Base-by-base conservation (phyloP, 2,113 vertebrate species). In the Paralichthys olivaceus region DNA sequence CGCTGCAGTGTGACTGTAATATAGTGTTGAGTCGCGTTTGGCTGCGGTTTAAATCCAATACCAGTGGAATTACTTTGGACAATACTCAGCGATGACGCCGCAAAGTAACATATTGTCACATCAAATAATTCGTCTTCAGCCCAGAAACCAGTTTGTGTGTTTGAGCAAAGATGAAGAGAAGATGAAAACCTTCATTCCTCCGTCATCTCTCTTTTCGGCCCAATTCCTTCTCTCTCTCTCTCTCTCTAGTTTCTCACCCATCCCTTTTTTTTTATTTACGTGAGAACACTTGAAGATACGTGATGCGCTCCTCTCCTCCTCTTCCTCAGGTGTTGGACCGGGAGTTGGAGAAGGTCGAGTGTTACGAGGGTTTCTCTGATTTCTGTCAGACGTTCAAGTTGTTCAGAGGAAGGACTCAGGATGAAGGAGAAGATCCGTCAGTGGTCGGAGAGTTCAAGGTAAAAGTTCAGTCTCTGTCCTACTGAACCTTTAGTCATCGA, bases 381-480 rank as follows among this genome's bases (percentile, higher is more conserved):
- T 99, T 99, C 92, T 99, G 98, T 81, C 95, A 96, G 70, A 98
- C 97, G 1, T 99, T 99, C 89, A 96, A 93, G 71, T 95, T 99
- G 7, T 95, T 94, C 69, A 94, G 97, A 8, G 98, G 98, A 26
- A 96, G 95, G 77, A 93, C 90, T 8, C 95, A 96, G 73, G 96
- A 96, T 29, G 94, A 95, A 1, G 93, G 47, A 0, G 96, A 99
- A 0, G 98, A 99, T 51, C 97, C 96, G 0, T 98, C 98, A 0
- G 93, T 98, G 0, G 97, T 98, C 14, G 98, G 98, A 26, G 97
- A 99, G 78, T 99, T 99, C 90, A 99, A 99, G 96, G 98, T 98
- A 12, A 17, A 1, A 0, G 14, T 34, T 34, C 28, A n/a, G 17
- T 5, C 17, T 5, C n/a, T n/a, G n/a, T n/a, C n/a, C n/a, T n/a